Base-by-base conservation (phyloP, 2,888 invertebrate species). In the Shargacucullia verbasci region DNA sequence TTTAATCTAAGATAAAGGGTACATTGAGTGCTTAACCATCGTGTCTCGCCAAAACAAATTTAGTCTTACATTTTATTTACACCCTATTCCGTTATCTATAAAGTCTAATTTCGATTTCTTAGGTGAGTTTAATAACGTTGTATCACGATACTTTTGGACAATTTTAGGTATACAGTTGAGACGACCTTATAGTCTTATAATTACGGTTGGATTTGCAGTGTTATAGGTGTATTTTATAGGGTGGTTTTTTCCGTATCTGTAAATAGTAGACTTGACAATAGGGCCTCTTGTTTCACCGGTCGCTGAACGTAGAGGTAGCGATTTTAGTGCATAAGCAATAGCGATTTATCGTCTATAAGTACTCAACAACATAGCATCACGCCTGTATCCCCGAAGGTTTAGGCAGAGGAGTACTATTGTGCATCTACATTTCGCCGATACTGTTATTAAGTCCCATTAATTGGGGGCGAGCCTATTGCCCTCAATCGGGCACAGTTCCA, bases 1-100 rank as follows among this genome's bases (percentile, higher is more conserved):
- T 91, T 91, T 92, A 91, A 92, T 92, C 92, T 91, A 83, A 92
- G 91, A 92, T 92, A 92, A 92, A 92, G 89, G 88, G 87, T 89
- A 88, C 89, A 91, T 92, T 89, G 91, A 91, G 90, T 89, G 84
- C 90, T 89, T 90, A 91, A 89, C 88, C 87, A 83, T 87, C 88
- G 81, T 82, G 85, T 85, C 86, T 84, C 76, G 68, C 59, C 73
- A 57, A 61, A 72, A 74, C 84, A 76, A 80, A 74, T 33, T 61
- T 72, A 65, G 5, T 4, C 44, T 50, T 70, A 35, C 73, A 48
- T 14, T n/a, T n/a, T 3, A 13, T 7, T 27, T 52, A 29, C n/a
- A 49, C 55, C 46, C 62, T 78, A 66, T 37, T 0, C 0, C 6
- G 2, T 10, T 8, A 4, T 0, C 0, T 14, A 43, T 70, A 72